Evolutionary conservation across 2,888 invertebrate species (phyloP), one percentile per base, ranked within the genome.

Genomic region (Sicus ferrugineus): DNA sequence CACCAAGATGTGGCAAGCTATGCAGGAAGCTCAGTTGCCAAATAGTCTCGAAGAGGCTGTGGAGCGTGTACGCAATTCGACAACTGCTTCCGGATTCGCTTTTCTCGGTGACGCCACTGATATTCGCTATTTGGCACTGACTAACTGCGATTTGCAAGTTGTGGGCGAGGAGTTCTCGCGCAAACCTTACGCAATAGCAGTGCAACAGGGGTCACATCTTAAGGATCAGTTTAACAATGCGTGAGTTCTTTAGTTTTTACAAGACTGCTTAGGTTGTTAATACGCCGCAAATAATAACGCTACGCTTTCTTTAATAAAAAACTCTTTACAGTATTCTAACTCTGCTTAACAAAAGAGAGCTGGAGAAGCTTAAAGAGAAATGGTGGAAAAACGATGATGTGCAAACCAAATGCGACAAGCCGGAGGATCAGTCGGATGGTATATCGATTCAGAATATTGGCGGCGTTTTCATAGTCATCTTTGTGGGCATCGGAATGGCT

Each of bases 1-100:
- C 84, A 98, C 97, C 50, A 98, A 98, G 86, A 97, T 99, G 93
- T 97, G 97, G 94, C 95, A 97, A 82, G 95, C 95, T 0, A 98
- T 98, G 96, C 89, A 90, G 78, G 89, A 90, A 70, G 93, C 96
- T 0, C 90, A 89, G 0, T 88, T 98, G 14, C 98, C 98, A 0
- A 87, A 89, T 34, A 89, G 89, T 3, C 88, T 94, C 50, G 91
- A 93, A 0, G 93, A 93, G 74, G 98, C 97, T 0, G 86, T 97
- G 0, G 87, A 88, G 9, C 88, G 92, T 69, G 93, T 96, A 0
- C 84, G 89, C 21, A 87, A 86, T n/a, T 88, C 89, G 0, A 88
- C 86, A 80, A 89, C 90, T 30, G 91, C 92, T 0, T 92, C 90
- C 90, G 96, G 95, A 3, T 97, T 97, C 83, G 97, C 97, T 0